Percentiles rank a stretch among this genome's conserved stretches.
Conservation (phyloP, 2,888 invertebrate species). For the Cerceris ruficornis region DNA sequence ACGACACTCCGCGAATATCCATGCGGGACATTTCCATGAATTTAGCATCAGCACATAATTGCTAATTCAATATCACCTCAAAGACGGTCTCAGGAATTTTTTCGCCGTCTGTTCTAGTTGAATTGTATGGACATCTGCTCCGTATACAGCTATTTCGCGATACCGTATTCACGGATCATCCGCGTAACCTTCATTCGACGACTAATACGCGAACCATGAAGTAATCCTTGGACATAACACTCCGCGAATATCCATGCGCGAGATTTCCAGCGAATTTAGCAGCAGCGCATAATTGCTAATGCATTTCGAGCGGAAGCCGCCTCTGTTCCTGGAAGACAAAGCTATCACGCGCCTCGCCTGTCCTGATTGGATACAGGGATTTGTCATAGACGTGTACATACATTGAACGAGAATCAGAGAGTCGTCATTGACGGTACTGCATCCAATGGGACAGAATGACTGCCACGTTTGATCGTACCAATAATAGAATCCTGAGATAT, state of each 20-base stretch:
- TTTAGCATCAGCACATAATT: no score
- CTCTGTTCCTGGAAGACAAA: slow-evolving; percentile 36
- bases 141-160: no score
- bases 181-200: no score
- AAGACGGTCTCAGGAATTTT: no score
- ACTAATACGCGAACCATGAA: no score
- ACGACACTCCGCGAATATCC: no score
- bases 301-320: slow-evolving; percentile 11
- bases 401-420: not conserved
- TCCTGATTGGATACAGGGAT: slow-evolving; percentile 62
- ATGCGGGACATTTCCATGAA: no score
- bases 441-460: slow-evolving; percentile 17
- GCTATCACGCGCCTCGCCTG: slow-evolving; percentile 42
- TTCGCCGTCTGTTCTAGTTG: no score
- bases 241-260: not conserved
- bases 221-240: no score
- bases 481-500: not conserved
- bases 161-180: no score
- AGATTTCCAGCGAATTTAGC: not conserved
- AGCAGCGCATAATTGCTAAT: not conserved
- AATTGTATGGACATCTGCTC: no score
- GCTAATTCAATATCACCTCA: no score
- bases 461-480: not conserved
- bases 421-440: slow-evolving; percentile 1
- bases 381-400: slow-evolving; percentile 44